Conservation (phyloP, 53 echinoderm and acorn worm genomes). For the Echinarachnius parma region DNA sequence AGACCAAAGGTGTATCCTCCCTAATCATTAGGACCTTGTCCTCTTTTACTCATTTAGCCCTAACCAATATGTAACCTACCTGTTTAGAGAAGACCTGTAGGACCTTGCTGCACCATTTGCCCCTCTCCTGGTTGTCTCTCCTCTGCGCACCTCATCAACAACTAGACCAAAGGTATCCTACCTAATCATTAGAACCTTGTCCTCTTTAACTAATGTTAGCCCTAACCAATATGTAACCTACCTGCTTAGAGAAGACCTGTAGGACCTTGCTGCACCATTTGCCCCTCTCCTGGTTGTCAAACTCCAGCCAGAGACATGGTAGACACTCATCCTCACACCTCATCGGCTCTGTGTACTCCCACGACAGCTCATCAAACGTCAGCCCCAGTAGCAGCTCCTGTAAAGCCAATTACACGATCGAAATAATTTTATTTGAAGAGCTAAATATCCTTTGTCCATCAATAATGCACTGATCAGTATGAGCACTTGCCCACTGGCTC, state of each 20-base stretch:
- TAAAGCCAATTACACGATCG: constrained; percentile 1
- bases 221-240: no score
- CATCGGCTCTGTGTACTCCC: constrained; percentile 93
- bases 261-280: constrained; percentile 81
- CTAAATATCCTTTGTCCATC: no score
- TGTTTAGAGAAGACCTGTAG: constrained; percentile 94
- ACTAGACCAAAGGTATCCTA: no score
- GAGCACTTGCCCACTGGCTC: no score
- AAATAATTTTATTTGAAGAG: no score
- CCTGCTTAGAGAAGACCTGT: constrained; percentile 94
- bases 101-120: constrained; percentile 76
- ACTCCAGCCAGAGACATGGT: constrained; percentile 93
- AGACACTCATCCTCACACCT: constrained; percentile 58
- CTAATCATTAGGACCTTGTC: no score
- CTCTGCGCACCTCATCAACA: no score
- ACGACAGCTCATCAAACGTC: constrained; percentile 85
- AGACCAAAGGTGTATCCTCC: no score
- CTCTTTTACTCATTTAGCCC: no score
- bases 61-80: no score
- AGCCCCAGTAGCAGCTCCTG: constrained; percentile 85
- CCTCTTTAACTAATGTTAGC: neutral
- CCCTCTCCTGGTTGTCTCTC: constrained; percentile 66
- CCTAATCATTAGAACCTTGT: neutral
- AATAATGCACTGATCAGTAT: no score
- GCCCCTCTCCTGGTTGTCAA: constrained; percentile 70